phyloP scores from a whole-genome alignment of 2,888 invertebrate species.

The Lasioglossum figueresi region DNA sequence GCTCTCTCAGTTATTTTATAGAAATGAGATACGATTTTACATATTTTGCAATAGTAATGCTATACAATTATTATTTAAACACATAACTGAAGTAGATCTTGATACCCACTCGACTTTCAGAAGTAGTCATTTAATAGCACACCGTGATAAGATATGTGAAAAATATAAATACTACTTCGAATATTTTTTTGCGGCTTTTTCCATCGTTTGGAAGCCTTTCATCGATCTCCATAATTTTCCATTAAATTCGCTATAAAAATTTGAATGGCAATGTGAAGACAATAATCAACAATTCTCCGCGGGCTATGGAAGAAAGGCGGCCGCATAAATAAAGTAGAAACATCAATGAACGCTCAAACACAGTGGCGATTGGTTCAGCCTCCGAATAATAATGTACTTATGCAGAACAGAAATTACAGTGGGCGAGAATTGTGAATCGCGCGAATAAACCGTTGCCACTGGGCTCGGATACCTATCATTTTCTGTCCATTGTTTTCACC shows the following conservation, averaged over 20 bases:
- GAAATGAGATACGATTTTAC: too few species aligned
- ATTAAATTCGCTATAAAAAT: neutral
- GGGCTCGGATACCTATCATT: conserved; percentile 48
- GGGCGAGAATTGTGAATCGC: conserved; percentile 59
- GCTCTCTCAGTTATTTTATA: too few species aligned
- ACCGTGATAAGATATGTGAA: neutral
- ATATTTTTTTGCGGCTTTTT: neutral
- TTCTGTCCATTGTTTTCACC: conserved; percentile 53
- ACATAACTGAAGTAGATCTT: neutral
- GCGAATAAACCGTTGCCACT: conserved; percentile 54
- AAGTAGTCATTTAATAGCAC: neutral
- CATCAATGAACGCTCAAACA: conserved; percentile 18
- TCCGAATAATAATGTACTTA: conserved; percentile 53
- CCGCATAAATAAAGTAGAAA: conserved; percentile 31
- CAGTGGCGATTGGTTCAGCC: conserved; percentile 51
- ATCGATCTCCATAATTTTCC: neutral
- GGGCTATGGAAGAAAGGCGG: neutral
- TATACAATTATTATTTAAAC: neutral
- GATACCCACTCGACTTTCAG: neutral
- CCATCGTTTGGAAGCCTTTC: neutral
- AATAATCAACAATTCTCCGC: neutral
- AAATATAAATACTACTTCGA: neutral
- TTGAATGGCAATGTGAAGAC: neutral
- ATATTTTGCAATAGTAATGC: too few species aligned
- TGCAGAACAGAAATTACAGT: conserved; percentile 47